Evolutionary conservation across 2,797 vertebrate species (phyloP), one percentile per base, ranked within the genome.

Genomic region (Psittacula derbiana): DNA sequence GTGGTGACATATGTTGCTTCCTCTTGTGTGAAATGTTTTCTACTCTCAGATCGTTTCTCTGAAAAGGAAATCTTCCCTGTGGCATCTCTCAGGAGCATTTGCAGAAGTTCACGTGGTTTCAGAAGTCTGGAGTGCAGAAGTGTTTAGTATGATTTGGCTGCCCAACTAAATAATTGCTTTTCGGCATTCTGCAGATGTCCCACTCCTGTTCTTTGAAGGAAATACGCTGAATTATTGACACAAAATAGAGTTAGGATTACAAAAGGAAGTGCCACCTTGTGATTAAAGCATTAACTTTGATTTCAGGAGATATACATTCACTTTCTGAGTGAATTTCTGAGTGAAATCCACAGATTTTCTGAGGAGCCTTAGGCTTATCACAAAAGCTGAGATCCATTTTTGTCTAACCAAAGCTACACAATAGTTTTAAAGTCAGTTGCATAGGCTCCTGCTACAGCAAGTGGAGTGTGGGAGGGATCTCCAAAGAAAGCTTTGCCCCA

Each of bases 11-110:
- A 96, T 94, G 95, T 96, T 96, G 93, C 93, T 96, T 96, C 84
- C 75, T 93, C 90, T 96, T 94, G 88, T 95, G 81, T 95, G 94
- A 96, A 96, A 96, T 96, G 75, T 79, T 96, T 97, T 96, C 86
- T 88, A 76, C 90, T 94, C 91, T 95, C 94, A 93, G 81, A 95
- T 96, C 30, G 2, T 92, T 94, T 87, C 91, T 91, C 88, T 91
- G 92, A 87, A 93, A 94, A 89, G 79, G 72, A 91, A 94, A 96
- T 95, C 93, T 95, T 96, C 95, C 93, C 96, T 65, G 74, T 94
- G 88, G 95, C 94, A 94, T 92, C 88, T 96, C 94, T 95, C 93
- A 94, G 90, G 94, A 97, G 90, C 88, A 95, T 96, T 95, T 94
- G 78, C 93, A 88, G 89, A 91, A 96, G 96, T 95, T 96, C 94